Conservation (phyloP, 2,113 vertebrate genomes). For the Erythrocercus mccallii region DNA sequence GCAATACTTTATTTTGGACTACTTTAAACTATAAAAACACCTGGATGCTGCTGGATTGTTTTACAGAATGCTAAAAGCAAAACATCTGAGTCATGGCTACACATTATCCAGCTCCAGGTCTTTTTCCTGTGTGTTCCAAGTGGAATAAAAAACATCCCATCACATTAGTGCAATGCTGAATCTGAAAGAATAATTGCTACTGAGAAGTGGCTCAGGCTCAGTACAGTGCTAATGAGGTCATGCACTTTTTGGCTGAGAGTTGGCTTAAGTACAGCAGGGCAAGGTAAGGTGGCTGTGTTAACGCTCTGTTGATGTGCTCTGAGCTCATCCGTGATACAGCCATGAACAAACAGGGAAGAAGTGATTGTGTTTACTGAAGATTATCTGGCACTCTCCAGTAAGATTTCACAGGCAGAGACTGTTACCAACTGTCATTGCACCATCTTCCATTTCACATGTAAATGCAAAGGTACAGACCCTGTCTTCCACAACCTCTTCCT, state of each 20-base stretch:
- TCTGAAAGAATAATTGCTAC: neutral
- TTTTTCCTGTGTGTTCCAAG: neutral
- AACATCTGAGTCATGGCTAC: neutral
- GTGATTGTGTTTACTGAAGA: neutral
- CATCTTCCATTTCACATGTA: neutral
- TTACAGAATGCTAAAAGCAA: neutral
- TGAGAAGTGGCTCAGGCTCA: neutral
- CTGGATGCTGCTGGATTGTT: neutral
- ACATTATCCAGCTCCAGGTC: neutral
- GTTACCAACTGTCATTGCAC: neutral
- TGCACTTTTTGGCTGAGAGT: neutral
- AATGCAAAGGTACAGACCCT: neutral
- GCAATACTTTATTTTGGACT: neutral
- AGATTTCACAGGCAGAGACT: neutral
- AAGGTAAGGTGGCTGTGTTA: neutral
- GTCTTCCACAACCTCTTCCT: neutral
- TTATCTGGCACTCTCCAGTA: neutral
- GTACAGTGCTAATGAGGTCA: neutral
- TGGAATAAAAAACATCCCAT: neutral
- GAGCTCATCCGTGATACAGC: neutral
- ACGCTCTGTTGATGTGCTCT: fast-evolving
- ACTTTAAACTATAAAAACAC: neutral
- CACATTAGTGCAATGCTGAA: neutral
- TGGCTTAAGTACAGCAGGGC: neutral
- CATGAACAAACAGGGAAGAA: neutral